These are phyloP conservation scores for Pantelozetes paolii DNA, from an alignment of 2,888 invertebrate genomes.

Conservation along the genomic window DNA sequence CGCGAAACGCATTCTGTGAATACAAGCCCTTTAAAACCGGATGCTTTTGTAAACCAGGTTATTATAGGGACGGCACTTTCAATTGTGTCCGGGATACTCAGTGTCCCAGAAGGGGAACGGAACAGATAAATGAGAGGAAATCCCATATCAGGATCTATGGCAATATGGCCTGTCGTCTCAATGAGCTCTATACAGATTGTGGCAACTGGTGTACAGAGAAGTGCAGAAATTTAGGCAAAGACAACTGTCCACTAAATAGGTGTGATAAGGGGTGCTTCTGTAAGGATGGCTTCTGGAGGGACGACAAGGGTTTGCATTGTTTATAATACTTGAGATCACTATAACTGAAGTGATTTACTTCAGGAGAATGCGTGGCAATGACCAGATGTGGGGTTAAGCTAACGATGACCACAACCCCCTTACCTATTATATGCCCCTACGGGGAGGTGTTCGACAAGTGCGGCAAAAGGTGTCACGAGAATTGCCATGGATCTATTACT, in stretches of 20 bases:
- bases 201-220: constrained; percentile 4
- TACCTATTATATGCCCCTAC: background rate
- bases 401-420: background rate
- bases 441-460: background rate
- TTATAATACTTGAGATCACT: too few species aligned
- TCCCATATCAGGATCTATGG: background rate
- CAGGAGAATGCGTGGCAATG: background rate
- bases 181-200: background rate
- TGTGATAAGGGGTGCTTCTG: background rate
- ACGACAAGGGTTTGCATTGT: too few species aligned
- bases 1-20: background rate
- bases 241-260: background rate
- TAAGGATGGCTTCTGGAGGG: background rate
- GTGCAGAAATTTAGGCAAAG: background rate
- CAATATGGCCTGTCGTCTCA: background rate
- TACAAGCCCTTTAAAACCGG: background rate
- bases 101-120: background rate
- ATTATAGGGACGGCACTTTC: background rate
- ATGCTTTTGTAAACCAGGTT: constrained; percentile 17
- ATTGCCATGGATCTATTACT: background rate
- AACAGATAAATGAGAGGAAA: background rate
- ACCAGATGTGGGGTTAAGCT: background rate
- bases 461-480: background rate
- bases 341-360: background rate
- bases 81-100: background rate